Percentiles rank a stretch among this genome's conserved stretches.
Conservation (phyloP, 2,113 vertebrate species). For the Prinia subflava region DNA sequence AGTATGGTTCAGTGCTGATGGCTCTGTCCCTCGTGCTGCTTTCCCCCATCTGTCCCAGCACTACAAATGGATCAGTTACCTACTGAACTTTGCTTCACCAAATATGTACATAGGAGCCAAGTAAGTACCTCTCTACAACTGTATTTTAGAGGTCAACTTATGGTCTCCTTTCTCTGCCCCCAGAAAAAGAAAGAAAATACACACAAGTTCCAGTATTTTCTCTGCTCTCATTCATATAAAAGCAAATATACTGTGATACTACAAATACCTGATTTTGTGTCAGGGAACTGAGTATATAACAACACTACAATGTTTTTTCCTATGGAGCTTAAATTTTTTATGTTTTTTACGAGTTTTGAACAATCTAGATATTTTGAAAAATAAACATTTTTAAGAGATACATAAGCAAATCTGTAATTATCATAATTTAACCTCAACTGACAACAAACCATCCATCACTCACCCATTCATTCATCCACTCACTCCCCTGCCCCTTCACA, state of each 20-base stretch:
- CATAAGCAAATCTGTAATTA: background rate
- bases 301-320: background rate
- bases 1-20: background rate
- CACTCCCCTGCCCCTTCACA: background rate
- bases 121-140: background rate
- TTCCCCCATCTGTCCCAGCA: accelerated
- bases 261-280: background rate
- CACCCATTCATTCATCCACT: background rate
- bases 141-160: background rate
- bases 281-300: background rate
- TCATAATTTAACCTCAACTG: background rate
- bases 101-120: background rate
- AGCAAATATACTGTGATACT: background rate
- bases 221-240: background rate
- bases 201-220: background rate
- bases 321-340: background rate
- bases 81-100: background rate
- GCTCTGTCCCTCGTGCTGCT: background rate
- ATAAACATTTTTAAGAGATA: background rate
- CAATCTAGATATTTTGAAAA: background rate
- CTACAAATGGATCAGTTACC: background rate
- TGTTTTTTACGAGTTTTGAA: background rate
- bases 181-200: background rate
- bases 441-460: background rate
- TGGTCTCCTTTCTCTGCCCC: background rate